Evolutionary conservation across 2,888 invertebrate genomes (phyloP).

Genomic region (Drosophila phalerata): DNA sequence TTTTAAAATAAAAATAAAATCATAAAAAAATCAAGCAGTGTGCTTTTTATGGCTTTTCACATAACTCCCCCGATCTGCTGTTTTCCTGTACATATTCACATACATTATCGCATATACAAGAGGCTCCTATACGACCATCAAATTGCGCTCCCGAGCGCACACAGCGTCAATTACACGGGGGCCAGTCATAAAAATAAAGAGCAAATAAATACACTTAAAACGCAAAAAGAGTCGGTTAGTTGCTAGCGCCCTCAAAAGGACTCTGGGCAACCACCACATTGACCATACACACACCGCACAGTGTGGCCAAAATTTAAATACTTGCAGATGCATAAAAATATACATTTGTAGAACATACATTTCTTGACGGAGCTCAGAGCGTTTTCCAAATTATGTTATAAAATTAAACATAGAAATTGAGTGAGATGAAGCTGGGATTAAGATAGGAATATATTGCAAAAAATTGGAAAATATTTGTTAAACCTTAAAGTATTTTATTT

Average conservation of each 20-base stretch:
- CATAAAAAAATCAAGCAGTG: slow-evolving; percentile 36
- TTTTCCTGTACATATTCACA: not conserved
- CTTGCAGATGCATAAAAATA: not conserved
- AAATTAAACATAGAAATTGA: too few species aligned
- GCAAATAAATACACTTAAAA: slow-evolving; percentile 81
- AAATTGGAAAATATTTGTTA: too few species aligned
- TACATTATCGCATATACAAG: not conserved
- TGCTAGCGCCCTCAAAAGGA: slow-evolving; percentile 29
- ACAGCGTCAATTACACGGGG: slow-evolving; percentile 78
- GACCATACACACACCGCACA: slow-evolving; percentile 27
- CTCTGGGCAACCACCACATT: slow-evolving; percentile 11
- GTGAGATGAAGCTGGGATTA: too few species aligned
- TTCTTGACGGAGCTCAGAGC: not conserved
- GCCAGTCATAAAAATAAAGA: slow-evolving; percentile 78
- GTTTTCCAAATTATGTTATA: not conserved
- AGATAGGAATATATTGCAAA: too few species aligned
- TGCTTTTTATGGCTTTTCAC: slow-evolving; percentile 65
- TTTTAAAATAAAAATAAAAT: slow-evolving; percentile 41
- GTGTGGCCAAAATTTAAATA: slow-evolving; percentile 11
- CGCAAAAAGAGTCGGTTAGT: slow-evolving; percentile 47
- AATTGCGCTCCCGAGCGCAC: slow-evolving; percentile 66
- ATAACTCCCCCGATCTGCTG: slow-evolving; percentile 5
- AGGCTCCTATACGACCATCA: slow-evolving; percentile 64
- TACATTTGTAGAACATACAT: slow-evolving; percentile 1
- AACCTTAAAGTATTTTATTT: not conserved